phyloP scores from a whole-genome alignment of 2,113 vertebrate species.

The Grammatotria lemairii region DNA sequence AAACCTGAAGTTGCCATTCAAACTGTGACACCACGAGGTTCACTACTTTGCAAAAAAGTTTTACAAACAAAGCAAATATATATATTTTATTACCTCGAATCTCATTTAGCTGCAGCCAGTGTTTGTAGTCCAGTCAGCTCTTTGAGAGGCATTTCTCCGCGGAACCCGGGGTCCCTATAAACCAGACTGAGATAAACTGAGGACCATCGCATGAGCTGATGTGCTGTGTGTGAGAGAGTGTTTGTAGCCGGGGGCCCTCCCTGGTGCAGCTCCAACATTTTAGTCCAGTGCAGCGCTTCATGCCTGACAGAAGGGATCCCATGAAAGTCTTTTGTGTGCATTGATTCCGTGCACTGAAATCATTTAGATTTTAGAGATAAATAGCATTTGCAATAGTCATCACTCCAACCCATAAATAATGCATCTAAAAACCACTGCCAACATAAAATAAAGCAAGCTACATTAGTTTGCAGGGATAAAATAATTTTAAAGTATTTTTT shows the following conservation, averaged over 20 bases:
- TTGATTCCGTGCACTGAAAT: background rate
- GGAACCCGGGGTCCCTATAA: background rate
- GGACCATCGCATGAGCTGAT: constrained; percentile 20
- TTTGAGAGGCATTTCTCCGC: constrained; percentile 33
- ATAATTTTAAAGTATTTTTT: background rate
- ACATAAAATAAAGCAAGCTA: background rate
- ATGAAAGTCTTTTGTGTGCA: background rate
- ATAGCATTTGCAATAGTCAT: background rate
- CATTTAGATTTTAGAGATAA: background rate
- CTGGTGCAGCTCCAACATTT: constrained; percentile 17
- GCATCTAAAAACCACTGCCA: background rate
- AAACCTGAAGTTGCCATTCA: background rate
- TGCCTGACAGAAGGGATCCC: background rate
- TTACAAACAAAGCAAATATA: background rate
- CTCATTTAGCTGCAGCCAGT: constrained; percentile 37
- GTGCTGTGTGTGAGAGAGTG: background rate
- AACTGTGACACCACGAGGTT: background rate
- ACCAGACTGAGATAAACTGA: background rate
- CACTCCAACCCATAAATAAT: background rate
- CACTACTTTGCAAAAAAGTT: background rate
- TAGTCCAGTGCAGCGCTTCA: background rate
- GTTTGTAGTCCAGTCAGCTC: constrained; percentile 3
- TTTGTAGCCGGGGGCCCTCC: background rate
- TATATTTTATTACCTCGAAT: constrained; percentile 27
- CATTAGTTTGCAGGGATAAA: background rate